These are phyloP conservation scores for Fistularia tabacaria DNA, from an alignment of 2,797 vertebrate species.

Conservation along the genomic window DNA sequence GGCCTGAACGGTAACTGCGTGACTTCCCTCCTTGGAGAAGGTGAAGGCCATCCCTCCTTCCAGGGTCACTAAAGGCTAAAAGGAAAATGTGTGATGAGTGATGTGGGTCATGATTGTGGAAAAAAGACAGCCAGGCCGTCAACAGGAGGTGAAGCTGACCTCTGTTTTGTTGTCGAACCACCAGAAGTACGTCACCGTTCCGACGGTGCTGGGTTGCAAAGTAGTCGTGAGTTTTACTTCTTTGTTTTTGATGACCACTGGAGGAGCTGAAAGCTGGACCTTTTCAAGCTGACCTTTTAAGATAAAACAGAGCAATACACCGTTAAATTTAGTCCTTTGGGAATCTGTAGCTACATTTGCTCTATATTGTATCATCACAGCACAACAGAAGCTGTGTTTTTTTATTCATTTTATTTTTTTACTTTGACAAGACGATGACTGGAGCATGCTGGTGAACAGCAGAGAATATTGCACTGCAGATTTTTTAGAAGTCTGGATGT, in stretches of 20 bases:
- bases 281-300: constrained; percentile 84
- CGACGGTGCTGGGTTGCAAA: constrained; percentile 84
- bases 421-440: constrained; percentile 2
- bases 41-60: constrained; percentile 82
- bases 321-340: neutral
- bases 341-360: no score
- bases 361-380: no score
- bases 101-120: constrained; percentile 1
- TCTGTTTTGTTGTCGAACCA: constrained; percentile 93
- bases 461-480: constrained; percentile 10
- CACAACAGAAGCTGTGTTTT: no score
- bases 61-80: constrained; percentile 84
- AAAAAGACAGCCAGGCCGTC: neutral
- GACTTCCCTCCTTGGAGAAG: constrained; percentile 84
- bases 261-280: constrained; percentile 83
- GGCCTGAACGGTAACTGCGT: constrained; percentile 87
- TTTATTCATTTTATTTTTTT: neutral
- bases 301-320: constrained; percentile 1
- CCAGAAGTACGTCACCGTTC: constrained; percentile 91
- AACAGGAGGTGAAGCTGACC: constrained; percentile 63
- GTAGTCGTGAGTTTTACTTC: constrained; percentile 84
- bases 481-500: no score
- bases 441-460: neutral
- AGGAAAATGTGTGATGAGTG: constrained; percentile 22
- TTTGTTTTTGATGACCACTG: constrained; percentile 87